Base-by-base conservation (phyloP, 2,797 vertebrate species). In the Pogoniulus pusillus region DNA sequence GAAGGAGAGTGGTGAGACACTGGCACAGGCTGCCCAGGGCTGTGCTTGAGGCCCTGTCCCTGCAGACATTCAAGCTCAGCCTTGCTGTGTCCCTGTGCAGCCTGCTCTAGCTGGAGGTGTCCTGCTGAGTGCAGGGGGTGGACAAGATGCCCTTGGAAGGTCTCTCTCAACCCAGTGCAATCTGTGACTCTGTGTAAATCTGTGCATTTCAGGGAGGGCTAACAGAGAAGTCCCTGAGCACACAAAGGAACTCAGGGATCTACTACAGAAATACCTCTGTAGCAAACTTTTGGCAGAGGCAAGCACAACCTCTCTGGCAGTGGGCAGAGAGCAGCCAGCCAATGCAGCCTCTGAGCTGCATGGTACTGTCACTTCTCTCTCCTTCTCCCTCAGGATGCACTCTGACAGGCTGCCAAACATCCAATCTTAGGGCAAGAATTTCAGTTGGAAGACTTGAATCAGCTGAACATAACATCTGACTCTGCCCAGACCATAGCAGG, bases 391-490 rank as follows among this genome's bases (percentile, higher is more conserved):
- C 71, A 75, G 62, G n/a, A 88, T 79, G 59, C 30, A 49, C 87
- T 93, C 95, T 77, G 87, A 83, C 82, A 95, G 90, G 75, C 87
- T 93, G 84, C 91, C 85, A 94, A 92, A 95, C 76, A 86, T 37
- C 68, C 87, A 90, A 91, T 77, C 78, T 68, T 63, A 55, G 18
- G 53, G 86, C 74, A 91, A 79, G 49, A 23, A 64, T 77, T 82
- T 90, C 78, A 81, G 71, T 86, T 30, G 87, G 66, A 94, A 87
- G 74, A 82, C 84, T 95, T 94, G 78, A 91, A 89, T 77, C 76
- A 78, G 85, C 65, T 90, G 85, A 90, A 82, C 29, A 68, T 84
- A 89, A 68, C 35, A 68, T 1, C 51, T 47, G 41, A 64, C 86
- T 94, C 47, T 92, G 76, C 76, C 88, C 75, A 95, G 80, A 93